Evolutionary conservation across 2,888 invertebrate species (phyloP), one percentile per base, ranked within the genome.

Genomic region (Geotrupes spiniger): DNA sequence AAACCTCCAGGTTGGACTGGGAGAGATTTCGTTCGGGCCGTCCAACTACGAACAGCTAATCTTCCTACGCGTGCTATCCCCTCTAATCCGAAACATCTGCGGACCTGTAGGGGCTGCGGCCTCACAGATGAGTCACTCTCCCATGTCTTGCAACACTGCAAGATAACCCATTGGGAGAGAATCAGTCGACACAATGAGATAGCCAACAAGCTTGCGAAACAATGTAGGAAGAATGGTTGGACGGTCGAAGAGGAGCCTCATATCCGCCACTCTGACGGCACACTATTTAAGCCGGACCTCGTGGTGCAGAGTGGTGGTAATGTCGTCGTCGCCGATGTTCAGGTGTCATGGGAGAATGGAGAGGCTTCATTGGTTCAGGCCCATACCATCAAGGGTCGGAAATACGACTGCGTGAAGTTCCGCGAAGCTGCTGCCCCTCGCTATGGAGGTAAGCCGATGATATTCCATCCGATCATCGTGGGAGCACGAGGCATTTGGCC

Each of bases 211-310:
- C 4, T 21, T 51, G 8, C 14, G 16, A 4, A 57, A 58, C 53
- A 57, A 42, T 48, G 46, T 26, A 17, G 26, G 9, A 9, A 10
- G 11, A 38, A 11, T 9, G 29, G 36, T 2, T 58, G 42, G 40
- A 16, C 6, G 5, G 55, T 51, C 2, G 54, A 54, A 21, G 54
- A 52, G 11, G 63, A 63, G 43, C 61, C 60, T 0, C 49, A 54
- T 15, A 41, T 62, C 8, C 37, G 53, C 1, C 49, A 53, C 36
- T 4, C 4, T 3, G 21, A 21, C 6, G 21, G 21, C 4, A 21
- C 21, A 21, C 21, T 21, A 21, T 21, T 21, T 6, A 21, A 21
- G 21, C 21, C 21, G 21, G 21, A 21, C 21, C 21, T 21, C 21
- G 6, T 21, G 4, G 6, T 21, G 6, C 21, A 21, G 3, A 21